Base-by-base conservation (phyloP, 2,888 invertebrate genomes). In the Pherbina coryleti region DNA sequence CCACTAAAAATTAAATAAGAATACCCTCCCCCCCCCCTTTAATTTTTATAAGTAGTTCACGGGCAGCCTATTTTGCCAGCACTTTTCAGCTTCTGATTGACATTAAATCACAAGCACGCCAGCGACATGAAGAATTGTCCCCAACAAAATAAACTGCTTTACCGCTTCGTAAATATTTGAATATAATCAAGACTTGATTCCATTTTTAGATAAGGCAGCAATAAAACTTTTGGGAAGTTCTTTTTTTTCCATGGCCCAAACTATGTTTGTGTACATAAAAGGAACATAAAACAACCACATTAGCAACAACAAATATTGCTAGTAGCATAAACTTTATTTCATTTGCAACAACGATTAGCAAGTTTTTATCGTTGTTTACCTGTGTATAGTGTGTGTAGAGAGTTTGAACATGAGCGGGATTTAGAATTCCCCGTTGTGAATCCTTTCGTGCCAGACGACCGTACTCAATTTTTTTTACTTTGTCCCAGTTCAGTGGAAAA, bases 391-490 rank as follows among this genome's bases (percentile, higher is more conserved):
- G 28, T 64, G 17, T 64, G 31, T 64, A 28, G 25, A 28, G 25
- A 64, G 60, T 72, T 34, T 60, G 37, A 60, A 28, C 34, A 31
- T 49, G 14, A 28, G 60, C 60, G 60, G 60, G 60, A 44, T 44
- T 55, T 55, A 19, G 17, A 19, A 64, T 57, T 76, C 25, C 69
- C 28, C 60, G 14, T 14, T 44, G 37, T 64, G 85, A 82, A 84
- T 81, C 81, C 84, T 84, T 86, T 85, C 86, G 82, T 81, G 83
- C 82, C 80, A 62, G 57, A 67, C 77, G 71, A 82, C 83, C 84
- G 81, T 83, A 83, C 83, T 80, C 85, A 86, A 86, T 84, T 85
- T 84, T 84, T 84, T 85, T 84, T 86, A 83, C 81, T 82, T 85
- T 87, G 85, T 79, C 82, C 82, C 82, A 83, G 83, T 75, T 76